Evolutionary conservation across 2,113 vertebrate species (phyloP).

Genomic region (Perccottus glenii): DNA sequence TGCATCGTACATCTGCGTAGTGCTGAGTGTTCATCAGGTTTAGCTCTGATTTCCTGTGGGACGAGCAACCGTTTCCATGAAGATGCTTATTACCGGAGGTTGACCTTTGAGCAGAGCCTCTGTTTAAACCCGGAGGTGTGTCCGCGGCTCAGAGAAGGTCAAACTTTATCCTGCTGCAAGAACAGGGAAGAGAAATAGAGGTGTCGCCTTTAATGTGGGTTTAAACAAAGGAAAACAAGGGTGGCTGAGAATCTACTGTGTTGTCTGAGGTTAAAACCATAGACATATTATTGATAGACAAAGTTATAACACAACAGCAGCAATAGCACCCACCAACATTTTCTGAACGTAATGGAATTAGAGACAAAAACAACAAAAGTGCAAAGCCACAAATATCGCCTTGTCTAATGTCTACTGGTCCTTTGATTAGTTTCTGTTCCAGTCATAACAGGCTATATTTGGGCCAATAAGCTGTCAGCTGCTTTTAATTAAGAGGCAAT

Average conservation of each 20-base stretch:
- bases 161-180: slow-evolving; percentile 23
- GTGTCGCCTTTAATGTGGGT: not conserved
- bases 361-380: no score
- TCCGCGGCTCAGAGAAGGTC: slow-evolving; percentile 52
- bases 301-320: no score
- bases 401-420: no score
- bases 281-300: not conserved
- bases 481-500: no score
- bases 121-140: slow-evolving; percentile 43
- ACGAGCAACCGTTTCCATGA: slow-evolving; percentile 41
- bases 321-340: no score
- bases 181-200: not conserved
- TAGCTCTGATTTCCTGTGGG: slow-evolving; percentile 50
- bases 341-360: no score
- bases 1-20: slow-evolving; percentile 5
- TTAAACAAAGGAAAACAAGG: not conserved
- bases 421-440: no score
- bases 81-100: slow-evolving; percentile 47
- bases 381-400: no score
- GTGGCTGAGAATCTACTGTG: not conserved
- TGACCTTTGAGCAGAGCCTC: slow-evolving; percentile 65
- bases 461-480: no score
- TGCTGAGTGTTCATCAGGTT: slow-evolving; percentile 21
- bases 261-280: not conserved
- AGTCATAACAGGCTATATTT: no score